Base-by-base conservation (phyloP, 2,797 vertebrate genomes). In the Brotogeris chrysoptera region DNA sequence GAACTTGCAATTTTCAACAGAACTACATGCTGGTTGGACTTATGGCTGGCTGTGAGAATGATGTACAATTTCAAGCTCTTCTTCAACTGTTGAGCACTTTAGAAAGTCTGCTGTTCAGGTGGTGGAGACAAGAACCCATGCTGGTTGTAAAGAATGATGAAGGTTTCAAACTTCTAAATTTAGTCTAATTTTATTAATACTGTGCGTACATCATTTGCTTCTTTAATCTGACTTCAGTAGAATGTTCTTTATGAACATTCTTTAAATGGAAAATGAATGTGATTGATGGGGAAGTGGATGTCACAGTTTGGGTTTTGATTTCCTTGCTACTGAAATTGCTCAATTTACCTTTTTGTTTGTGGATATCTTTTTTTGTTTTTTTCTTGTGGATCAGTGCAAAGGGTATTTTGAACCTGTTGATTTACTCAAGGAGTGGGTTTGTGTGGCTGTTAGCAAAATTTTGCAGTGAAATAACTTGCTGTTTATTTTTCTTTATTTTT, bases 1-100 rank as follows among this genome's bases (percentile, higher is more conserved):
- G 82, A 73, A 65, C 5, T 4, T 87, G 65, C 32, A 76, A 5
- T 81, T 47, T 94, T 81, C 28, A 79, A 7, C 23, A 74, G 65
- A 94, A 69, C 50, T 18, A 30, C 3, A 4, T 47, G 16, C 36
- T 95, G 43, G 34, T 94, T 86, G 24, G 21, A 9, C 84, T 68
- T 27, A 23, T 71, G 25, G 43, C 52, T 91, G 55, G 36, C 25
- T 93, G 25, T 86, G 89, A 91, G 72, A 81, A 59, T 38, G 32
- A 9, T 1, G 50, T 82, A 41, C 36, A 6, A 53, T 92, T 95
- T 86, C 81, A 90, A 95, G 16, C 41, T 94, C 93, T 91, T 84
- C 28, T 81, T 44, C 43, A 9, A 68, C 46, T 92, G 0, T 15
- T 24, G 81, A 93, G 76, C 11, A 11, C 20, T 77, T 39, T 5